Conservation (phyloP, 2,888 invertebrate genomes). For the Patella ulyssiponensis region DNA sequence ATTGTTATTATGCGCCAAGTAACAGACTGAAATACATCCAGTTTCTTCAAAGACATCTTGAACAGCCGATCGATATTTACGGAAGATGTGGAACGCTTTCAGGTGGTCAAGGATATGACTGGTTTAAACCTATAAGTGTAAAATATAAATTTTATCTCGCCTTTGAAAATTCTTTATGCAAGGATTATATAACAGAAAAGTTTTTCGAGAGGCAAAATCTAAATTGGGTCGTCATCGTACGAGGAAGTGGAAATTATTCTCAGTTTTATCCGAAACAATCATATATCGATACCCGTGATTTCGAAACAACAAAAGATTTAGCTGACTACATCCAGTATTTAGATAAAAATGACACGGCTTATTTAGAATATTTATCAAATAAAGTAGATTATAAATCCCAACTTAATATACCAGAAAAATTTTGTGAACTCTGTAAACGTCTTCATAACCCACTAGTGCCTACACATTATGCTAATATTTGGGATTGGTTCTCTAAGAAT, state of each 20-base stretch:
- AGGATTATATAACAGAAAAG: constrained; percentile 39
- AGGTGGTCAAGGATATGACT: neutral
- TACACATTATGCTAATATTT: too few species aligned
- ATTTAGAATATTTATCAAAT: neutral
- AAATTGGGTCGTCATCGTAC: constrained; percentile 29
- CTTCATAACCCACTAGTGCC: too few species aligned
- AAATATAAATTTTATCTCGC: constrained; percentile 36
- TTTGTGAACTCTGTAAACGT: too few species aligned
- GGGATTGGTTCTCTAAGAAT: too few species aligned
- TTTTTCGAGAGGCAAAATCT: constrained; percentile 21
- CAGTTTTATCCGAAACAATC: constrained; percentile 21
- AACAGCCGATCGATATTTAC: constrained; percentile 25
- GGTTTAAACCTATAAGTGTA: constrained; percentile 15
- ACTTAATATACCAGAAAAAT: too few species aligned
- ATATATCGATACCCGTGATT: constrained; percentile 19
- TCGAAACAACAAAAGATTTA: constrained; percentile 17
- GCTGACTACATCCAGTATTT: constrained; percentile 18
- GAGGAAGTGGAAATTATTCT: constrained; percentile 35
- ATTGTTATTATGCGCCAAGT: constrained; percentile 27
- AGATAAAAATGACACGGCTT: constrained; percentile 10
- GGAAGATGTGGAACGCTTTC: constrained; percentile 28
- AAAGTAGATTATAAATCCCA: neutral
- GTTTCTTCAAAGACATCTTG: constrained; percentile 22
- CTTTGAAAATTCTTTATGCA: constrained; percentile 38
- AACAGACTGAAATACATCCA: constrained; percentile 23